Conservation (phyloP, 37 sponge, comb jelly and placozoan genomes). For the Hexactinellida sp. region DNA sequence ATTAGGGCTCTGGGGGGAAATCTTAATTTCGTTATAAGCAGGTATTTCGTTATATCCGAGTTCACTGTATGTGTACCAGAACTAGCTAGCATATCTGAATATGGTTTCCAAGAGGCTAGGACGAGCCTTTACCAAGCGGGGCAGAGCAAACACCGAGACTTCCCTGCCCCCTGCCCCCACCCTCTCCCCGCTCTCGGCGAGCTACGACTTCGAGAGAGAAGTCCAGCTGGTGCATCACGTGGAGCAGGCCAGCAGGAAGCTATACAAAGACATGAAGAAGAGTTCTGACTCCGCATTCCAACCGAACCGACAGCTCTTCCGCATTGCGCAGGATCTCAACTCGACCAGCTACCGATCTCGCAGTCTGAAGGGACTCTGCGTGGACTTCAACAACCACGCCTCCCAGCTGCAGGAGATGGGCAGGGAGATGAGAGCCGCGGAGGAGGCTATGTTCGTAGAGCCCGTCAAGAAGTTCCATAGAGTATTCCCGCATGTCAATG, state of each 20-base stretch:
- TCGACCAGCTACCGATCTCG: neutral
- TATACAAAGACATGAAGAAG: conserved; percentile 12
- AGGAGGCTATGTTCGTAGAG: neutral
- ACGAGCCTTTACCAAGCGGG: neutral
- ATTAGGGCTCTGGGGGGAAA: too few relatives aligned
- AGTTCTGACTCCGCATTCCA: conserved; percentile 3
- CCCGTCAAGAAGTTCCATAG: conserved; percentile 2
- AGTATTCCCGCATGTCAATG: neutral
- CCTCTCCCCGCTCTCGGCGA: neutral
- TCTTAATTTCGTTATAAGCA: too few relatives aligned
- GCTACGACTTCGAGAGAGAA: conserved; percentile 11
- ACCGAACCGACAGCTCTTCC: conserved; percentile 1
- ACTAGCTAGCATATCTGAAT: too few relatives aligned
- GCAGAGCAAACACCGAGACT: neutral
- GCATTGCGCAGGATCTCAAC: neutral
- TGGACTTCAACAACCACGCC: neutral
- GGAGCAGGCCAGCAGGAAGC: neutral
- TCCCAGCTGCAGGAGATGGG: conserved; percentile 14
- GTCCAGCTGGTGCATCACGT: neutral
- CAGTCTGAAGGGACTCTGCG: neutral
- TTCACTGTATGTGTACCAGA: too few relatives aligned
- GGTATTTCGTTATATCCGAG: too few relatives aligned
- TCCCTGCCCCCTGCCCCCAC: neutral
- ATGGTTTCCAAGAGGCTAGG: neutral
- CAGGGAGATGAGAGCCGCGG: neutral